phyloP scores from a whole-genome alignment of 2,888 invertebrate genomes.

The Eupithecia subumbrata region DNA sequence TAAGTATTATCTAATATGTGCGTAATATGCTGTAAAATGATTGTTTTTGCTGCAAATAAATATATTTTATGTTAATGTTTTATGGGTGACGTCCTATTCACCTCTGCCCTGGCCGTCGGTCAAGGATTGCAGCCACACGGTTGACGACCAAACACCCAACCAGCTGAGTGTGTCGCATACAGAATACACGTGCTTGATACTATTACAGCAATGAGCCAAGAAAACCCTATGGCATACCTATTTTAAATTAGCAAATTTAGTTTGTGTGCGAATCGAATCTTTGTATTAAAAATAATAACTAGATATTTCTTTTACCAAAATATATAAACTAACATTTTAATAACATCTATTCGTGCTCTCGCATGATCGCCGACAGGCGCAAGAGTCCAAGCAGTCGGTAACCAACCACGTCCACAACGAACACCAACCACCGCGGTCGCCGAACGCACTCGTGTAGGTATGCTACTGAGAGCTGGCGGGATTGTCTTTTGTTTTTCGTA shows the following conservation, averaged over 20 bases:
- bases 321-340: neutral
- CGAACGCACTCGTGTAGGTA: neutral
- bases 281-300: neutral
- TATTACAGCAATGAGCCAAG: too few relatives aligned
- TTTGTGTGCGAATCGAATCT: neutral
- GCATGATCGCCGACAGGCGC: constrained; percentile 1
- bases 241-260: too few relatives aligned
- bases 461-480: too few relatives aligned
- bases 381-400: neutral
- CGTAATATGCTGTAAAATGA: too few relatives aligned
- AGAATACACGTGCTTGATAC: too few relatives aligned
- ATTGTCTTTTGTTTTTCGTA: too few relatives aligned
- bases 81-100: neutral
- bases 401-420: neutral
- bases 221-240: too few relatives aligned
- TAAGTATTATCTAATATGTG: too few relatives aligned
- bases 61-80: neutral
- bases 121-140: neutral
- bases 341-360: neutral
- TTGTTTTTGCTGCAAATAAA: too few relatives aligned
- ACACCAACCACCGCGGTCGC: neutral
- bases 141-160: neutral
- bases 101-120: neutral
- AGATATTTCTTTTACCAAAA: neutral
- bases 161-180: neutral